phyloP scores from a whole-genome alignment of 1,140 invertebrate genomes.

The Drosophila ficusphila region DNA sequence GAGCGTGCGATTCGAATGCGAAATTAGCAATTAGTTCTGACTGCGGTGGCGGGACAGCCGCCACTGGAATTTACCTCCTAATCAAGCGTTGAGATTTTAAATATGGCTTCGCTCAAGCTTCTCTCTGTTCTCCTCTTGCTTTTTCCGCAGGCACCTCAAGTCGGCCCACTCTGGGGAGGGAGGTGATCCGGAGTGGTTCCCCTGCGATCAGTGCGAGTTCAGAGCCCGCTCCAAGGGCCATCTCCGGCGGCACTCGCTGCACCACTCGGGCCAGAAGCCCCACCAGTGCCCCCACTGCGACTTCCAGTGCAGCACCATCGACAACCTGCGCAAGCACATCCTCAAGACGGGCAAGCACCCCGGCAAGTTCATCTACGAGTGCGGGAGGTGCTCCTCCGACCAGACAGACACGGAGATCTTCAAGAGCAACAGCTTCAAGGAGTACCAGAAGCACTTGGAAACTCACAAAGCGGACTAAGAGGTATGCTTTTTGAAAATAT shows the following conservation, averaged over 20 bases:
- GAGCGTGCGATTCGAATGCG: constrained; percentile 71
- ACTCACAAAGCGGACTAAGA: constrained; percentile 16
- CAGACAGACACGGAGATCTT: constrained; percentile 38
- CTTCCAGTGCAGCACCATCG: constrained; percentile 92
- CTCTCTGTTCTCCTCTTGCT: constrained; percentile 1
- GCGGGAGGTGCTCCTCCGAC: constrained; percentile 86
- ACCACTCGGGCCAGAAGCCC: constrained; percentile 92
- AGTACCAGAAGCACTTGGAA: constrained; percentile 58
- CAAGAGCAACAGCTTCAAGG: constrained; percentile 62
- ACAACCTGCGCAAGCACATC: constrained; percentile 94
- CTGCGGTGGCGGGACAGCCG: constrained; percentile 55
- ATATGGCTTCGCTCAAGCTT: constrained; percentile 50
- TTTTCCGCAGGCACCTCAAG: constrained; percentile 53
- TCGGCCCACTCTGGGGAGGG: constrained; percentile 36
- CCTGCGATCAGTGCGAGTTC: constrained; percentile 89
- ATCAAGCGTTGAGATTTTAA: constrained; percentile 72
- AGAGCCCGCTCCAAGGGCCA: constrained; percentile 88
- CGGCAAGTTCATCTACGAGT: constrained; percentile 91
- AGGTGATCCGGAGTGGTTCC: constrained; percentile 80
- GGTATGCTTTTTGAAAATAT: neutral
- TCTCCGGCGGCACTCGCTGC: constrained; percentile 90
- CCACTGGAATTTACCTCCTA: constrained; percentile 72
- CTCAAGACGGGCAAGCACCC: constrained; percentile 91
- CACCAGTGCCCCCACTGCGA: constrained; percentile 93
- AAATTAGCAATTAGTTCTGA: constrained; percentile 76